phyloP scores from a whole-genome alignment of 2,797 vertebrate species.

The Paramormyrops hopkinsi region DNA sequence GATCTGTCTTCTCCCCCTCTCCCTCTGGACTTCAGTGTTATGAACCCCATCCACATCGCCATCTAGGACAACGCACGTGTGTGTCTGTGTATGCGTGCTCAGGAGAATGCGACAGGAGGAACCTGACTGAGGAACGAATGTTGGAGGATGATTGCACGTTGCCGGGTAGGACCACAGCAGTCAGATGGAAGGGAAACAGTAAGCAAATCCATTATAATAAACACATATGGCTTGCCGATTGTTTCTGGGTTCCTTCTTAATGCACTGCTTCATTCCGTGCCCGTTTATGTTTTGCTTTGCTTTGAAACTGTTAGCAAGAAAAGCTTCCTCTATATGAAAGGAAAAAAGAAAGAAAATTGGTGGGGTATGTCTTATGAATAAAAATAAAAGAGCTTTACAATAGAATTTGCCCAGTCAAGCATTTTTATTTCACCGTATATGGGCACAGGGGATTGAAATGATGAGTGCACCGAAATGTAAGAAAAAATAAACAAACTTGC shows the following conservation, averaged over 20 bases:
- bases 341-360: conserved; percentile 7
- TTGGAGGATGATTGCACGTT: background rate
- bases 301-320: conserved; percentile 9
- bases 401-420: conserved; percentile 14
- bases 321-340: background rate
- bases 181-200: background rate
- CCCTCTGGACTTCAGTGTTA: background rate
- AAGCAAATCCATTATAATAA: conserved; percentile 9
- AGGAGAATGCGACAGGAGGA: background rate
- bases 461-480: background rate
- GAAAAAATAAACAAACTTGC: conserved; percentile 12
- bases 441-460: background rate
- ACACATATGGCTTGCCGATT: background rate
- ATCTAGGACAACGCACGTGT: background rate
- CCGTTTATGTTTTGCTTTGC: background rate
- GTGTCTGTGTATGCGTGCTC: background rate
- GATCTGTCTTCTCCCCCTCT: background rate
- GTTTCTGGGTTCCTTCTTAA: background rate
- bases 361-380: background rate
- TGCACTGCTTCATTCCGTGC: background rate
- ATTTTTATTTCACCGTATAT: background rate
- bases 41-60: background rate
- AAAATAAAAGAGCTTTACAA: conserved; percentile 22
- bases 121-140: background rate
- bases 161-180: background rate